phyloP scores from a whole-genome alignment of 2,797 vertebrate genomes.

The Pipistrellus pipistrellus region DNA sequence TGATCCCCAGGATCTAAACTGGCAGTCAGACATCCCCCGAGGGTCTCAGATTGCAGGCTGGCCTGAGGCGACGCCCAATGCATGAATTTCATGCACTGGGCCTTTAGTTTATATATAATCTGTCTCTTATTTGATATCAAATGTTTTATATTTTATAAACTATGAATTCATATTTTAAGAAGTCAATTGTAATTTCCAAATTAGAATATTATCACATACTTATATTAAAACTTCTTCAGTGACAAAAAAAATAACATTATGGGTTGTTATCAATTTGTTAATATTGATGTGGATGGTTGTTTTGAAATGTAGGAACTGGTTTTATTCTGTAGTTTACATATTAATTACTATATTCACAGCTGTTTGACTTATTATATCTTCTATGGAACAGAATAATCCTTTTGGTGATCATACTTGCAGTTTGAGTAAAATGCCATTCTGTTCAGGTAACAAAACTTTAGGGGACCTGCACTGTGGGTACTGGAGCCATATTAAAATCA shows the following conservation, averaged over 20 bases:
- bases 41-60: too few relatives aligned
- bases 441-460: neutral
- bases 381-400: neutral
- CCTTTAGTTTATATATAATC: neutral
- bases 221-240: slow-evolving; percentile 34
- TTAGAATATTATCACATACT: slow-evolving; percentile 5
- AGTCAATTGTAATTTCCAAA: slow-evolving; percentile 4
- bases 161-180: slow-evolving; percentile 49
- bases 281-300: neutral
- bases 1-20: too few relatives aligned
- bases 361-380: neutral
- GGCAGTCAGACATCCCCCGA: too few relatives aligned
- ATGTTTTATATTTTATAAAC: neutral
- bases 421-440: slow-evolving; percentile 18
- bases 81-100: too few relatives aligned
- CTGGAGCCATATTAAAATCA: neutral
- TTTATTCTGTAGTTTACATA: neutral
- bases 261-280: neutral
- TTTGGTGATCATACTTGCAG: neutral
- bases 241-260: slow-evolving; percentile 1
- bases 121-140: slow-evolving; percentile 8
- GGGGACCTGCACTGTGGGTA: neutral
- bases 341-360: neutral
- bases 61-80: too few relatives aligned
- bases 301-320: slow-evolving; percentile 16